Conservation (phyloP, 2,888 invertebrate species). For the Campoletis raptor region DNA sequence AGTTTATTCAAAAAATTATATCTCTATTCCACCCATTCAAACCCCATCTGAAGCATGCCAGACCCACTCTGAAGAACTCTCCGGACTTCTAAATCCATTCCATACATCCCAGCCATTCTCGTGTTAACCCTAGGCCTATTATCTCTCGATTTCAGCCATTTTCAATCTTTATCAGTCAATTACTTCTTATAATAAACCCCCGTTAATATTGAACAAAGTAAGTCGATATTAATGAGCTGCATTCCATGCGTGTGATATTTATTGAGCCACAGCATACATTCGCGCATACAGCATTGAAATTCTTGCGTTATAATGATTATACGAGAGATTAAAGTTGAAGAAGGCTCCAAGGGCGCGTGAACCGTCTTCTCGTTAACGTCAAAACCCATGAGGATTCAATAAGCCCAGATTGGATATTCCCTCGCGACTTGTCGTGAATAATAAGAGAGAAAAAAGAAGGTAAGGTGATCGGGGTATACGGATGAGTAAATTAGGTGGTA, state of each 20-base stretch:
- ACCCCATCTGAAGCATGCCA: background rate
- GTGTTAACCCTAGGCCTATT: background rate
- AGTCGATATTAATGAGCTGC: background rate
- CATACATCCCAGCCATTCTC: background rate
- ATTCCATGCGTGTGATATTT: background rate
- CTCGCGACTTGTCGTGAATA: background rate
- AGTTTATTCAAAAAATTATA: background rate
- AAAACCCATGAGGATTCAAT: slow-evolving; percentile 78
- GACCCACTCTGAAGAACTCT: background rate
- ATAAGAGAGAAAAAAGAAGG: background rate
- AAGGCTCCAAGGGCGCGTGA: slow-evolving; percentile 30
- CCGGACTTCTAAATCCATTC: background rate
- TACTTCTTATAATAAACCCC: background rate
- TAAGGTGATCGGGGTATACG: slow-evolving; percentile 59
- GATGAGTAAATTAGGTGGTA: slow-evolving; percentile 78
- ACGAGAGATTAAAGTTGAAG: background rate
- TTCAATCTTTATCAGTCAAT: background rate
- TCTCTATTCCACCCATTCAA: background rate
- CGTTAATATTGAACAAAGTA: background rate
- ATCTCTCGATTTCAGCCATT: background rate
- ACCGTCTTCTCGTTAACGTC: slow-evolving; percentile 76
- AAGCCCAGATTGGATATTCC: slow-evolving; percentile 63
- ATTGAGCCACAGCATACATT: too few relatives aligned
- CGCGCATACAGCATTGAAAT: background rate
- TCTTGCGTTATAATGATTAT: background rate